Percentiles rank a stretch among this genome's conserved stretches.
These are phyloP conservation scores for Hypanus sabinus DNA, from an alignment of 2,113 vertebrate species.

Conservation along the genomic window DNA sequence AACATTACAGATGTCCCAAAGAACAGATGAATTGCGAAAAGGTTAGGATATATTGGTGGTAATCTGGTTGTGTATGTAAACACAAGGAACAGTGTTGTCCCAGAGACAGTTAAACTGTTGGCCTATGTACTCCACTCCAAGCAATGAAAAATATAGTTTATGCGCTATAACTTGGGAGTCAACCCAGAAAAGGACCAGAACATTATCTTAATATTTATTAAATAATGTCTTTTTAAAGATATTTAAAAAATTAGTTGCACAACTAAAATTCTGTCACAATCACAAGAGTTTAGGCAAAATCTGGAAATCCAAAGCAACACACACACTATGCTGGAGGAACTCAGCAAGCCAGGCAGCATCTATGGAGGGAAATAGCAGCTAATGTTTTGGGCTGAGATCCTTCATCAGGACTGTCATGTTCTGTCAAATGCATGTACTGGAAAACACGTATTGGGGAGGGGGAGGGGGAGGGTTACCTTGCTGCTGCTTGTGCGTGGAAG, in stretches of 20 bases:
- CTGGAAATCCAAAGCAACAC: too few relatives aligned
- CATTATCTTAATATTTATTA: not conserved
- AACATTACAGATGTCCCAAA: not conserved
- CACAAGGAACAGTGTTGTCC: too few relatives aligned
- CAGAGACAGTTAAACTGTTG: not conserved
- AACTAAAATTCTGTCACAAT: not conserved
- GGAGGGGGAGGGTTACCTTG: too few relatives aligned
- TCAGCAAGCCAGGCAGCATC: too few relatives aligned
- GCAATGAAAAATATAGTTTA: not conserved
- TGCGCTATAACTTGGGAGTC: not conserved
- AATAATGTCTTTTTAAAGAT: not conserved
- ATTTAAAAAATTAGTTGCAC: not conserved
- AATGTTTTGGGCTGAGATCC: too few relatives aligned
- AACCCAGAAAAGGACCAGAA: not conserved
- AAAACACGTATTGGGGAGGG: not conserved
- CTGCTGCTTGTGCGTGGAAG: too few relatives aligned
- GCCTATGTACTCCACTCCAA: not conserved
- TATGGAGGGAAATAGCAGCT: too few relatives aligned
- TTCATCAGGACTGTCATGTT: too few relatives aligned
- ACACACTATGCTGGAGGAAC: too few relatives aligned
- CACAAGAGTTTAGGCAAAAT: too few relatives aligned
- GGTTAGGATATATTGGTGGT: not conserved
- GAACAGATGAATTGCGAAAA: not conserved
- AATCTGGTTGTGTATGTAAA: too few relatives aligned
- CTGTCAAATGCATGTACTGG: not conserved